phyloP scores from a whole-genome alignment of 2,113 vertebrate species.

The Pristiophorus japonicus region DNA sequence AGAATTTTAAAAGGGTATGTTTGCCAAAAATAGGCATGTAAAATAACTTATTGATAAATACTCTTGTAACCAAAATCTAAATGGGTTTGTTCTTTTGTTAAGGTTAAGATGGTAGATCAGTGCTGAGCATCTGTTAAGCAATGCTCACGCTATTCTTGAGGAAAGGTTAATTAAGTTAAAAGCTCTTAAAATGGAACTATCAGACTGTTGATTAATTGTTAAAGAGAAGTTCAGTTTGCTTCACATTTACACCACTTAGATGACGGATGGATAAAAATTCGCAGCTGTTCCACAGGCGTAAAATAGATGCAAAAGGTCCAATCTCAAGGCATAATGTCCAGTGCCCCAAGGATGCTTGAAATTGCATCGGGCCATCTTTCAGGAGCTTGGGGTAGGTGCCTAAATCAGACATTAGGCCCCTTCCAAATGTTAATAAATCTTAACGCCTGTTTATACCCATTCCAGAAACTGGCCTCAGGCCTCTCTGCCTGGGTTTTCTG shows the following conservation, averaged over 20 bases:
- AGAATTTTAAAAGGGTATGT: not conserved
- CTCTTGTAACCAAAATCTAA: not conserved
- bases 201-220: not conserved
- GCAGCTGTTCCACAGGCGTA: not conserved
- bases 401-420: not conserved
- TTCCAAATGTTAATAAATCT: not conserved
- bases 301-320: not conserved
- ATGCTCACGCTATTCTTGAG: not conserved
- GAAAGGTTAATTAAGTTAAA: not conserved
- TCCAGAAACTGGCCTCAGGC: not conserved
- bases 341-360: not conserved
- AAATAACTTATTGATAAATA: not conserved
- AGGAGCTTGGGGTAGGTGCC: not conserved
- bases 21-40: not conserved
- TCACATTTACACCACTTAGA: not conserved
- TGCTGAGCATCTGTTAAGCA: not conserved
- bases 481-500: not conserved
- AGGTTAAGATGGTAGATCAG: not conserved
- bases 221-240: not conserved
- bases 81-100: not conserved
- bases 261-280: not conserved
- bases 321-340: not conserved
- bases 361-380: not conserved
- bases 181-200: not conserved
- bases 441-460: not conserved